These are phyloP conservation scores for Gallirallus australis DNA, from an alignment of 2,797 vertebrate genomes.

Conservation along the genomic window DNA sequence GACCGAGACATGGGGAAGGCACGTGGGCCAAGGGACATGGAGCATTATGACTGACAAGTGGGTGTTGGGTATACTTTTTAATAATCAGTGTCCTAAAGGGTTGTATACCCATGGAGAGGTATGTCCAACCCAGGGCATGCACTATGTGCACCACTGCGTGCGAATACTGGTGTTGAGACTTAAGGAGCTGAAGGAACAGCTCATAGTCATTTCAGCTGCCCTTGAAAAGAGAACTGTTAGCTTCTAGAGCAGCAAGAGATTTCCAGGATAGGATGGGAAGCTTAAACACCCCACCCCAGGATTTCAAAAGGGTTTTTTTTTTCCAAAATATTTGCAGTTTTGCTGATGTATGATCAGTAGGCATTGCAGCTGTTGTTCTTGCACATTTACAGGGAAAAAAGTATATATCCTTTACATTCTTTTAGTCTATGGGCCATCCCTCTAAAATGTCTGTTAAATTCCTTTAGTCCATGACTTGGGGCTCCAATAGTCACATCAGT, in stretches of 20 bases:
- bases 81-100: background rate
- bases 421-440: too few species aligned
- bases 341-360: background rate
- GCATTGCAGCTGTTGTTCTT: background rate
- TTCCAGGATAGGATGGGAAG: background rate
- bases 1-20: background rate
- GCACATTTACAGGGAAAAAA: background rate
- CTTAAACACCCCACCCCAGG: background rate
- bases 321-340: background rate
- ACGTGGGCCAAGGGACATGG: accelerated
- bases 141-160: background rate
- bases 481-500: too few species aligned
- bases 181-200: background rate
- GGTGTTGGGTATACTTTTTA: background rate
- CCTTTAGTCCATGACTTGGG: too few species aligned
- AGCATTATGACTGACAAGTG: background rate
- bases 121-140: accelerated
- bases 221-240: background rate
- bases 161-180: background rate
- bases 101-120: accelerated
- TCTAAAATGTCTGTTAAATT: too few species aligned
- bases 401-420: background rate
- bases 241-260: background rate
- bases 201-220: background rate
- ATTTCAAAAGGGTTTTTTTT: background rate